Percentiles rank a stretch among this genome's conserved stretches.
These are phyloP conservation scores for Conistra vaccinii DNA, from an alignment of 2,888 invertebrate genomes.

Conservation along the genomic window DNA sequence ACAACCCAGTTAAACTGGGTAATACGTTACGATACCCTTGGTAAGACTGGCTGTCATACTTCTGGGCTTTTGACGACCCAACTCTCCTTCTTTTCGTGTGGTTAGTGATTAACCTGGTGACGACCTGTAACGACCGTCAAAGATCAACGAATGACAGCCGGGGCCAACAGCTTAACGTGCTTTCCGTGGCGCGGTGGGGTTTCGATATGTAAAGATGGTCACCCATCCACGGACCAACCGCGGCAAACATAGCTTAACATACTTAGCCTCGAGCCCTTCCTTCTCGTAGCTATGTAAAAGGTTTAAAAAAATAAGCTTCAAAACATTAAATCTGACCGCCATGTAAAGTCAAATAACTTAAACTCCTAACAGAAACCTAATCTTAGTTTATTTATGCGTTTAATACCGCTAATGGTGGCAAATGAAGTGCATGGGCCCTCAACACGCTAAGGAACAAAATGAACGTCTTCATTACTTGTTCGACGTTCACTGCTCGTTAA, in stretches of 20 bases:
- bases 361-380: constrained; percentile 41
- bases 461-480: constrained; percentile 55
- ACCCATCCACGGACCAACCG: neutral
- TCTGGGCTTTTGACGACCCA: too few species aligned
- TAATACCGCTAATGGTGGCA: constrained; percentile 64
- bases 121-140: too few species aligned
- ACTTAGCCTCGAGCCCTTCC: neutral
- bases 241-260: too few species aligned
- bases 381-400: constrained; percentile 63
- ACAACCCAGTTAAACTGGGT: too few species aligned
- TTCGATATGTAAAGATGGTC: neutral
- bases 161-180: too few species aligned
- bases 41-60: too few species aligned
- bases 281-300: neutral
- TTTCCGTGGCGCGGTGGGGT: neutral
- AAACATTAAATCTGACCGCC: neutral
- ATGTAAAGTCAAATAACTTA: constrained; percentile 16
- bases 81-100: too few species aligned
- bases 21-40: too few species aligned
- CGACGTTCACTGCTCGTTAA: constrained; percentile 54
- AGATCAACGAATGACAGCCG: too few species aligned
- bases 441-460: constrained; percentile 64
- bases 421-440: constrained; percentile 48
- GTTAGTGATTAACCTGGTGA: too few species aligned
- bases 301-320: neutral